These are phyloP conservation scores for Brachycybe producta DNA, from an alignment of 2,888 invertebrate species.

Conservation along the genomic window DNA sequence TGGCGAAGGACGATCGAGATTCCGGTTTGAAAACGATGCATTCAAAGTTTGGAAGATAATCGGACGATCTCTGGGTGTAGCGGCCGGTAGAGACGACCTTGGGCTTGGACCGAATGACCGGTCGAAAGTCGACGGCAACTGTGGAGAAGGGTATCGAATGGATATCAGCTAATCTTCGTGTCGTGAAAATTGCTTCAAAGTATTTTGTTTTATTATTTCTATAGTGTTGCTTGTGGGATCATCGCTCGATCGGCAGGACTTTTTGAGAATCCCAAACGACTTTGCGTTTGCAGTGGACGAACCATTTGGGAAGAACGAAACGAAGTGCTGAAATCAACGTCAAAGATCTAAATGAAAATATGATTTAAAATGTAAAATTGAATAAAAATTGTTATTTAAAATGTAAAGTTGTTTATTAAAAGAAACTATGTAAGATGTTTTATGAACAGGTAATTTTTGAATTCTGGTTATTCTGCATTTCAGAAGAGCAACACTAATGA, in stretches of 20 bases:
- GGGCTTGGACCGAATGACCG: slow-evolving; percentile 40
- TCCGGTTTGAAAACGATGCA: slow-evolving; percentile 46
- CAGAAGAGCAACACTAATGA: neutral
- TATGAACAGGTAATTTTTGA: too few relatives aligned
- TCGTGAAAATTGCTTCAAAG: too few relatives aligned
- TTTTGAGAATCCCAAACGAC: slow-evolving; percentile 70
- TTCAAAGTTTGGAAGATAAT: slow-evolving; percentile 47
- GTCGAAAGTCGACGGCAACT: slow-evolving; percentile 49
- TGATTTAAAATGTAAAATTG: neutral
- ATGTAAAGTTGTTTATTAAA: neutral
- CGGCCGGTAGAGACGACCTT: slow-evolving; percentile 47
- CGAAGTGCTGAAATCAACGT: slow-evolving; percentile 25
- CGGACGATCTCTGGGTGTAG: slow-evolving; percentile 57
- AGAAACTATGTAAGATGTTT: too few relatives aligned
- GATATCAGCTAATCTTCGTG: neutral
- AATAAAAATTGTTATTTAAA: neutral
- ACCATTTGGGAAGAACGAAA: slow-evolving; percentile 77
- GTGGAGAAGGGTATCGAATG: slow-evolving; percentile 44
- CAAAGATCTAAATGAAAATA: neutral
- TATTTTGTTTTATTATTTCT: slow-evolving; percentile 20
- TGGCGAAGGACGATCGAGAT: slow-evolving; percentile 49
- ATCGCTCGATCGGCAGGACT: slow-evolving; percentile 79
- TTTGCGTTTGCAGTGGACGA: slow-evolving; percentile 81
- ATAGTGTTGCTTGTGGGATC: slow-evolving; percentile 67
- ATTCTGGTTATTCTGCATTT: too few relatives aligned